Percentiles rank a stretch among this genome's conserved stretches.
These are phyloP conservation scores for Conistra vaccinii DNA, from an alignment of 2,888 invertebrate species.

Conservation along the genomic window DNA sequence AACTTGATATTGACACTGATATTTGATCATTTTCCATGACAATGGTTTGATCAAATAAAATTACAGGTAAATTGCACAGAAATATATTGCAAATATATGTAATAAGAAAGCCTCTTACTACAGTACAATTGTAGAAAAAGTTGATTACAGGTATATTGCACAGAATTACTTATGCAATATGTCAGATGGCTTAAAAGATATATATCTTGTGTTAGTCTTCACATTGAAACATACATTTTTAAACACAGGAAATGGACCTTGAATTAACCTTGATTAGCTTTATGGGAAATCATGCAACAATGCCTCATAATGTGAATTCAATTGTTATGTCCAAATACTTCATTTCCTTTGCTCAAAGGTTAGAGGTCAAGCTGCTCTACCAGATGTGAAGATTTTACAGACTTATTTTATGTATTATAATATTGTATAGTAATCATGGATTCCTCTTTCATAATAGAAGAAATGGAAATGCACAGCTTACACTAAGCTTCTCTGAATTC, in stretches of 20 bases:
- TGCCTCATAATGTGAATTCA: constrained; percentile 26
- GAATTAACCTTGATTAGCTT: constrained; percentile 17
- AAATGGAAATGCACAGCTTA: constrained; percentile 2
- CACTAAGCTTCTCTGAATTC: constrained; percentile 45
- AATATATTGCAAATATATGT: too few relatives aligned
- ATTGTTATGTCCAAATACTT: neutral
- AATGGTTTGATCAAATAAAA: neutral
- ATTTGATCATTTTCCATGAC: neutral
- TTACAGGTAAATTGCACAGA: neutral
- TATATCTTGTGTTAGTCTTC: neutral
- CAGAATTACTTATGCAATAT: constrained; percentile 10
- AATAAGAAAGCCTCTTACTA: neutral
- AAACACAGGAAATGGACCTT: neutral
- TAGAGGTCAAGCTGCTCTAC: neutral
- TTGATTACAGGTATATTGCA: neutral
- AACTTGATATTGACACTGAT: neutral
- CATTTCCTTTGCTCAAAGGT: neutral
- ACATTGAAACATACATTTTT: neutral
- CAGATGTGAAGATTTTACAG: neutral
- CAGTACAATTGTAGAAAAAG: neutral
- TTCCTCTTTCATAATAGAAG: neutral
- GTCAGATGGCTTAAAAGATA: neutral
- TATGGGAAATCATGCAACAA: constrained; percentile 24
- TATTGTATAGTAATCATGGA: neutral
- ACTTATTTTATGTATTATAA: neutral